Base-by-base conservation (phyloP, 2,888 invertebrate species). In the Onthophagus sagittarius region DNA sequence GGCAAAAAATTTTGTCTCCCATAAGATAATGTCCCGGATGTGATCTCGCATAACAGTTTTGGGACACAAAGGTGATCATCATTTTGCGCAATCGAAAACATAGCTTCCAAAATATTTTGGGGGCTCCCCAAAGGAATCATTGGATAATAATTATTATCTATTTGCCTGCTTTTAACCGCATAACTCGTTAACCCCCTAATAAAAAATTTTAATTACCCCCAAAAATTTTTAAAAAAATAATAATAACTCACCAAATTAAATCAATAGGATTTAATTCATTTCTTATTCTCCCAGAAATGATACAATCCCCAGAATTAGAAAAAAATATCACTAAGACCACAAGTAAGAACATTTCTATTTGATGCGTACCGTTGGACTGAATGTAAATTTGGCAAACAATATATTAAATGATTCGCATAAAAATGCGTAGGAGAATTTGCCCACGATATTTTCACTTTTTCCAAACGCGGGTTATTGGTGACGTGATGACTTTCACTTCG, bases 51-150 rank as follows among this genome's bases (percentile, higher is more conserved):
- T 76, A 95, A 86, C 78, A 95, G 87, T 81, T 93, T 88, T 2
- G 94, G 92, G 75, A 95, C 93, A 84, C 95, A 95, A 80, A 92
- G 90, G 79, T 90, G 88, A 82, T 94, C 93, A 83, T 95, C 95
- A 83, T 93, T 91, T 79, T 88, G 86, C 14, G 90, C 88, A 78
- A 92, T 89, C 75, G 90, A 89, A 78, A 87, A 86, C 76, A 92
- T 82, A 11, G 90, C 90, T 15, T 86, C 85, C 80, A 85, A 82
- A 62, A 86, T 78, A 31, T 84, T 77, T 79, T 80, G 70, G 0
- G 75, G 70, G 9, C 31, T 64, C 5, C 39, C 63, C 15, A 62
- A 33, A 39, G 13, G 13, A 32, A 63, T 15, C 63, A 63, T 63
- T n/a, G 14, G 14, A 15, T 14, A 11, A 33, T 63, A n/a, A 63